These are phyloP conservation scores for Osmerus mordax DNA, from an alignment of 2,113 vertebrate species.

Conservation along the genomic window DNA sequence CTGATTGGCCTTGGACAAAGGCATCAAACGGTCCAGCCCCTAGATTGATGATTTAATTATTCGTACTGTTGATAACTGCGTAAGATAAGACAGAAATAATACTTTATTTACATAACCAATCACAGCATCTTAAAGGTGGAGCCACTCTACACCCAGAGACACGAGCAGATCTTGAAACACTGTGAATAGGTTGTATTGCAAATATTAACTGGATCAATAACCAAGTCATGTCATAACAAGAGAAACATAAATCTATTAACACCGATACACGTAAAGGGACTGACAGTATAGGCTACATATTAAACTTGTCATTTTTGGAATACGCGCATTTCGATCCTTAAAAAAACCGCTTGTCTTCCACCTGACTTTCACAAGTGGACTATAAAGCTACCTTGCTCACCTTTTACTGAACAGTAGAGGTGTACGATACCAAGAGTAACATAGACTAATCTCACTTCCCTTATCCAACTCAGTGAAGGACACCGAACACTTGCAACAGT, in stretches of 20 bases:
- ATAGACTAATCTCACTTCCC: too few species aligned
- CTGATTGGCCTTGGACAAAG: constrained; percentile 85
- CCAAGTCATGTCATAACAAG: background rate
- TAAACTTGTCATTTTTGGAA: too few species aligned
- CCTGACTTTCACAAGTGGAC: background rate
- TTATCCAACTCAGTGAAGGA: too few species aligned
- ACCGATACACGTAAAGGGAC: too few species aligned
- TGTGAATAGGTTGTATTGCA: background rate
- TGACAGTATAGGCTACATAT: too few species aligned
- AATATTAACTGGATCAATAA: background rate
- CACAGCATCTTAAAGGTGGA: constrained; percentile 87
- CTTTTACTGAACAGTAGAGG: background rate
- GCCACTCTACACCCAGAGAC: constrained; percentile 52
- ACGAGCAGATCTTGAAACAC: background rate
- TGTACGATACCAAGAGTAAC: too few species aligned
- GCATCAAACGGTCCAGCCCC: constrained; percentile 85
- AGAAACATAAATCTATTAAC: background rate
- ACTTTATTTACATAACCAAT: constrained; percentile 93
- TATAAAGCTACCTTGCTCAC: background rate
- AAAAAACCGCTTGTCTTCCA: background rate
- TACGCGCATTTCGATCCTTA: background rate
- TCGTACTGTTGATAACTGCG: constrained; percentile 89
- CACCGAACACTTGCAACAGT: too few species aligned
- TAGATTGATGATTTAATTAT: constrained; percentile 99
- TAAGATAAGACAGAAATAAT: constrained; percentile 63